Base-by-base conservation (phyloP, 2,113 vertebrate species). In the Heteronetta atricapilla region DNA sequence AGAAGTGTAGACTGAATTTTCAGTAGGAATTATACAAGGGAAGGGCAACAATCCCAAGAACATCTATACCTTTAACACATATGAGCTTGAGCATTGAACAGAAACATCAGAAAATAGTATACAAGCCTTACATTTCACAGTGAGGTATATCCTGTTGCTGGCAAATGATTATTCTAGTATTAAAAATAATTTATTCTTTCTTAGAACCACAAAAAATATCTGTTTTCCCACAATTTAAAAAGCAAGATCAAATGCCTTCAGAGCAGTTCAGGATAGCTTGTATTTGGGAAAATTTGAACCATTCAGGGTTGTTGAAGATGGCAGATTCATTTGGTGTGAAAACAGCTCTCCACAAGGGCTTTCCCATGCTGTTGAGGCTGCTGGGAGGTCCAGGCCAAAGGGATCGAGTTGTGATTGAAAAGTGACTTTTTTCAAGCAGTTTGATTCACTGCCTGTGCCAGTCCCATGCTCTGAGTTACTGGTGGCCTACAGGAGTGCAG, bases 351-450 rank as follows among this genome's bases (percentile, higher is more conserved):
- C 0, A 2, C 3, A 50, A 68, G 62, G 20, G 19, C 6, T 69
- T 56, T 53, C 50, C 13, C 23, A 31, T 76, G 59, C 50, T 86
- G n/a, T 29, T 2, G 2, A 42, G 29, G 42, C 31, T 46, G 9
- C 33, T 46, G 31, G 63, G 64, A 88, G 20, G 26, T 29, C 33
- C n/a, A 0, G 1, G 46, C 0, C 0, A 10, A 50, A 59, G 66
- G 9, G 11, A 28, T 38, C 67, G n/a, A 12, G 23, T 34, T 10
- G 17, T 84, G 21, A 34, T 16, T 58, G n/a, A 40, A 56, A 88
- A 83, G 28, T 55, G 60, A 34, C 42, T n/a, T 75, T 53, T 70
- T 59, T 77, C 1, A 1, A 78, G 42, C 29, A 23, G 48, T 60
- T 82, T 17, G 26, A 25, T 36, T 59, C n/a, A 56, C 21, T 22